Conservation (phyloP, 2,113 vertebrate genomes). For the Megatriorchis doriae region DNA sequence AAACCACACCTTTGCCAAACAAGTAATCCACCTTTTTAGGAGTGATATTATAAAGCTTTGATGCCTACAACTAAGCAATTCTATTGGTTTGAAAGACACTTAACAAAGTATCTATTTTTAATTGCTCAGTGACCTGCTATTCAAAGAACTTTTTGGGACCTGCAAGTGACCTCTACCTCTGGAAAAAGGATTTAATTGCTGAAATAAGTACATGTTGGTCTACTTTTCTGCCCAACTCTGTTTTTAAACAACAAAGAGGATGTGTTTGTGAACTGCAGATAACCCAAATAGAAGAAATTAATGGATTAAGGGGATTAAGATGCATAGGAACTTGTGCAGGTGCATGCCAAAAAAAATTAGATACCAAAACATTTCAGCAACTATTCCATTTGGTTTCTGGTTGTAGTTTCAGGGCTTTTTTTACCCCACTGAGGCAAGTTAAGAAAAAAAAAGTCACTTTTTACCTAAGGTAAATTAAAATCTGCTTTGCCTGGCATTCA, state of each 20-base stretch:
- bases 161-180: not conserved
- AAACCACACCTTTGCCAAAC: not conserved
- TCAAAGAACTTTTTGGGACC: not conserved
- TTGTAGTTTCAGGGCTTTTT: not conserved
- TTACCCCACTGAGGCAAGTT: not conserved
- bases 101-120: not conserved
- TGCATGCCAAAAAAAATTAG: not conserved
- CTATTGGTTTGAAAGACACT: not conserved
- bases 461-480: not conserved
- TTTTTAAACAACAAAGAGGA: not conserved
- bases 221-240: not conserved
- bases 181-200: not conserved
- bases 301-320: not conserved
- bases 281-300: not conserved
- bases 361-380: not conserved
- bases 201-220: not conserved
- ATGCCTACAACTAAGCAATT: not conserved
- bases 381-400: not conserved
- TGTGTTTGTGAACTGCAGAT: not conserved
- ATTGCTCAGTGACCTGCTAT: not conserved
- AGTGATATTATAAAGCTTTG: not conserved
- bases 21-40: not conserved
- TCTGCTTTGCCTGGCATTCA: not conserved
- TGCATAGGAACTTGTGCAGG: not conserved
- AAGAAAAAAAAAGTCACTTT: not conserved